These are phyloP conservation scores for Sylvicapra grimmia DNA, from an alignment of 2,113 vertebrate genomes.

Conservation along the genomic window DNA sequence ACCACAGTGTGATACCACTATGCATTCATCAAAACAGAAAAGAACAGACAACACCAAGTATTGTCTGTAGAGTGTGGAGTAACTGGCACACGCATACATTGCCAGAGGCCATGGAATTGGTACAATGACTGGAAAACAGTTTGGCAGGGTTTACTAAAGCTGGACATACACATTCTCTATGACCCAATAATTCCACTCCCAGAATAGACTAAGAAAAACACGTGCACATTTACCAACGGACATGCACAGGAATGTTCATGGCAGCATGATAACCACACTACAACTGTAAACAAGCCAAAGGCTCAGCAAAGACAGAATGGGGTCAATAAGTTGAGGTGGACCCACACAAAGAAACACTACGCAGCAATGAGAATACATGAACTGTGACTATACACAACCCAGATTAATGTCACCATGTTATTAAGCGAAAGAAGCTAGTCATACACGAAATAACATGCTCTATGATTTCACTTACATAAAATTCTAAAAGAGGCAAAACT, in stretches of 20 bases:
- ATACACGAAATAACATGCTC: background rate
- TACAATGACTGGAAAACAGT: background rate
- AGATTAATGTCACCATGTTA: background rate
- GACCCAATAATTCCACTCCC: background rate
- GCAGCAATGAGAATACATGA: background rate
- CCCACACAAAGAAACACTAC: background rate
- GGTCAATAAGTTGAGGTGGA: background rate
- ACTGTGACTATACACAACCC: rapidly evolving
- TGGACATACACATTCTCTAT: background rate
- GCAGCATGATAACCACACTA: background rate
- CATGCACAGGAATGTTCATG: background rate
- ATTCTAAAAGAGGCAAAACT: background rate
- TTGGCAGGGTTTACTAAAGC: background rate
- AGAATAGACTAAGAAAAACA: background rate
- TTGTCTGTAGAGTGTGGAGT: rapidly evolving
- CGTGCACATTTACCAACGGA: background rate
- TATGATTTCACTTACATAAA: background rate
- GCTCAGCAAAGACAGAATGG: background rate
- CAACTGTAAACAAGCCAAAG: background rate
- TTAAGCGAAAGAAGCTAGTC: background rate
- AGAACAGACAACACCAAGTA: background rate
- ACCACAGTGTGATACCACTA: background rate
- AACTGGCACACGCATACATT: too few relatives aligned
- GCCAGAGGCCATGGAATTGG: background rate
- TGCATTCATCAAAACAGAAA: background rate